These are phyloP conservation scores for Geothlypis trichas DNA, from an alignment of 2,113 vertebrate genomes.

Conservation along the genomic window DNA sequence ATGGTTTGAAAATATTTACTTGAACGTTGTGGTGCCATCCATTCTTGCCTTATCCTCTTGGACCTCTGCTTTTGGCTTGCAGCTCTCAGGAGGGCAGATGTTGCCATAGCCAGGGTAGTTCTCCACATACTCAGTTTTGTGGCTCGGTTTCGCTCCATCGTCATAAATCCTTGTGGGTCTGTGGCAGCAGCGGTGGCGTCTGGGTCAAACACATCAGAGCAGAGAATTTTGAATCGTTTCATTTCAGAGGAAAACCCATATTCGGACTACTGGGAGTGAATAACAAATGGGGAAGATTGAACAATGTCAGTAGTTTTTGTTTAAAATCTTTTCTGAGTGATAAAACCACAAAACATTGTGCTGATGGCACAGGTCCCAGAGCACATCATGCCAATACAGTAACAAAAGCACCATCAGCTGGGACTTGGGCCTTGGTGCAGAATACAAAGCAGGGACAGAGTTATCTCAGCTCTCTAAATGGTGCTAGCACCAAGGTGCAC, in stretches of 20 bases:
- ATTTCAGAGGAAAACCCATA: neutral
- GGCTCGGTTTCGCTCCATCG: conserved; percentile 19
- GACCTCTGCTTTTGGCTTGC: conserved; percentile 74
- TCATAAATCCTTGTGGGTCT: conserved; percentile 73
- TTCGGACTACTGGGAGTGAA: neutral
- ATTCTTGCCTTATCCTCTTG: conserved; percentile 61
- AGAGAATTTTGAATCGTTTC: neutral
- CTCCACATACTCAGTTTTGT: conserved; percentile 80
- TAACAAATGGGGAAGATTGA: neutral
- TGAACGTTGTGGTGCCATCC: conserved; percentile 82
- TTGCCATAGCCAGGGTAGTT: conserved; percentile 77
- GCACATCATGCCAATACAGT: neutral
- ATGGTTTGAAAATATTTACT: conserved; percentile 68
- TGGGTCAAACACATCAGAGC: conserved; percentile 53
- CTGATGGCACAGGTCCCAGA: neutral
- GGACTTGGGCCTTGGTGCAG: neutral
- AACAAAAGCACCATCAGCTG: neutral
- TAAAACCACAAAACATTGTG: neutral
- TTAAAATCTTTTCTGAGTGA: neutral
- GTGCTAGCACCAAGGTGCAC: neutral
- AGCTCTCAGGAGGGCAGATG: conserved; percentile 67
- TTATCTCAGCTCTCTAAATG: neutral
- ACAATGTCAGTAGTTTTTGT: neutral
- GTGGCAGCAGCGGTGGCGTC: conserved; percentile 80
- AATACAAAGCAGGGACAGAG: neutral